These are phyloP conservation scores for Cheirogaleus medius DNA, from an alignment of 2,113 vertebrate species.

Conservation along the genomic window DNA sequence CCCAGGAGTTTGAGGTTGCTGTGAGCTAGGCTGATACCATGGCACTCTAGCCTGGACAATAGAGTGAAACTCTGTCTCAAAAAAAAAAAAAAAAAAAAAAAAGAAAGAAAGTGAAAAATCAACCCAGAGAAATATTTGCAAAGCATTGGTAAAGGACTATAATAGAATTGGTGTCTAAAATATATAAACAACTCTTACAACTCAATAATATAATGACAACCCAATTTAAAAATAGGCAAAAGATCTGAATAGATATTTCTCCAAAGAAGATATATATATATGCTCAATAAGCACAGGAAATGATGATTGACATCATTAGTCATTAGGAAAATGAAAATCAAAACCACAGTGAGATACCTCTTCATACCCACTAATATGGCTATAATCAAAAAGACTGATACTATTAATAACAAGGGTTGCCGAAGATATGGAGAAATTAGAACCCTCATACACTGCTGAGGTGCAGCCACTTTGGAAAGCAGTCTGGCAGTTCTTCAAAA, in stretches of 20 bases:
- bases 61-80: too few species aligned
- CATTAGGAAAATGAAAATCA: not conserved
- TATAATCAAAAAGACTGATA: not conserved
- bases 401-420: not conserved
- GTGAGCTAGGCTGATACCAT: too few species aligned
- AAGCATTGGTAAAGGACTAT: not conserved
- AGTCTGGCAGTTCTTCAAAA: not conserved
- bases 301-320: not conserved
- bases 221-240: slow-evolving; percentile 1
- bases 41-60: too few species aligned
- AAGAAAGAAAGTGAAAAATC: not conserved
- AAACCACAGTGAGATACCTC: not conserved
- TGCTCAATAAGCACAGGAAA: not conserved
- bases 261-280: not conserved
- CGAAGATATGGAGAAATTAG: not conserved
- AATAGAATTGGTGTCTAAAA: not conserved
- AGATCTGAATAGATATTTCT: not conserved
- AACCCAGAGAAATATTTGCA: not conserved
- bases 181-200: not conserved
- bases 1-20: too few species aligned
- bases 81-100: too few species aligned
- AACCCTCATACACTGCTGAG: not conserved
- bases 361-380: not conserved
- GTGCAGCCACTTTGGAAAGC: not conserved
- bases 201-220: not conserved